A percentile compares a stretch with the other conserved stretches of the same genome.
Conservation (phyloP, 2,888 invertebrate species). For the Microctonus hyperodae region DNA sequence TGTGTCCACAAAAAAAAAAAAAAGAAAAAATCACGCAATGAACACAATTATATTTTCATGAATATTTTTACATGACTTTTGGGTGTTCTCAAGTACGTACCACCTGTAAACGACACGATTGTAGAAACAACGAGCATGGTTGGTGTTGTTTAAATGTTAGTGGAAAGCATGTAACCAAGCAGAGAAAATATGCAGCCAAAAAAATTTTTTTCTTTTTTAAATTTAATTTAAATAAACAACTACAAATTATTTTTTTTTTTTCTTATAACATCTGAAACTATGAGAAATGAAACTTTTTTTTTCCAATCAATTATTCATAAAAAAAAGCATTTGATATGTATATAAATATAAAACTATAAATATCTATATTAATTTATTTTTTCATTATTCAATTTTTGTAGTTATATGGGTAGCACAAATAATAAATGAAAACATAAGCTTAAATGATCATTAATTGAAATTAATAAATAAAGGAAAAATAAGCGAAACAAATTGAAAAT, state of each 20-base stretch:
- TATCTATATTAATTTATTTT: no score
- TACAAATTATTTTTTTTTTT: no score
- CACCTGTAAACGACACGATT: constrained; percentile 55
- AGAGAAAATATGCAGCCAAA: constrained; percentile 56
- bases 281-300: no score
- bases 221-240: no score
- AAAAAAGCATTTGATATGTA: background rate
- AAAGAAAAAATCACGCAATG: background rate
- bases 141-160: constrained; percentile 57
- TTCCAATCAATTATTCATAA: background rate
- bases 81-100: constrained; percentile 54
- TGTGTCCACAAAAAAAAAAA: background rate
- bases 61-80: constrained; percentile 38
- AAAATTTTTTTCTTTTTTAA: constrained; percentile 2
- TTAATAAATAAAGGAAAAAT: background rate
- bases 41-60: background rate
- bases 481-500: constrained; percentile 4
- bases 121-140: constrained; percentile 55
- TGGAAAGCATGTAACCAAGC: constrained; percentile 59
- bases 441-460: constrained; percentile 34
- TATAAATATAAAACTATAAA: no score
- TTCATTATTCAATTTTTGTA: constrained; percentile 24
- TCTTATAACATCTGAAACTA: no score
- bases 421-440: constrained; percentile 38
- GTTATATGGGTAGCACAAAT: constrained; percentile 42